Base-by-base conservation (phyloP, 1,140 invertebrate genomes). In the Anagrus nilaparvatae region DNA sequence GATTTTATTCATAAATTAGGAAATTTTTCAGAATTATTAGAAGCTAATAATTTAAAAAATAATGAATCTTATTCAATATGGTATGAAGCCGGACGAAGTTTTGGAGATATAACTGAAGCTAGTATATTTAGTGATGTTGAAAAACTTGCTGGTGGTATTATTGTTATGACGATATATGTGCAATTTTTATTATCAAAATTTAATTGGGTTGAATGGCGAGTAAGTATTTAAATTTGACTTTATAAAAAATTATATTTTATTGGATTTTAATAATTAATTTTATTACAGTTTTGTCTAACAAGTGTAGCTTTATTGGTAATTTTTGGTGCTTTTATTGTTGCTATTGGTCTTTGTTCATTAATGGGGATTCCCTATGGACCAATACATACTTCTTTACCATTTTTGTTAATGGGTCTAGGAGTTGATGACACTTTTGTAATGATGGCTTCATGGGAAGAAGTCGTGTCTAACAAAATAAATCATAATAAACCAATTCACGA, bases 341-440 rank as follows among this genome's bases (percentile, higher is more conserved):
- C 81, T 0, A 76, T 79, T 48, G 80, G 82, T 29, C 51, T 85
- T 42, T 87, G 84, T 55, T 86, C 84, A 9, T 52, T 79, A 3
- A 61, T 84, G 47, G 78, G 79, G 18, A 67, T 88, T 10, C 74
- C 79, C 5, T 88, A 84, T 63, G 83, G 84, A 2, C 85, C 85
- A 3, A 81, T 90, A 10, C 85, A 89, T 60, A 78, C 79, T 18
- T 81, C 84, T 20, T 65, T 90, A 49, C 85, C 85, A 6, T 87
- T 89, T 66, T 67, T 90, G 29, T 56, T 90, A 19, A 77, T 89
- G 70, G 85, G 85, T 52, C 72, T 86, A 8, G 83, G 83, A 30
- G 75, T 87, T 40, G 82, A 88, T 58, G 80, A 88, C 65, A 84
- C 86, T 71, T 82, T 87, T 70, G 75, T 89, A 4, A 81, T 87